phyloP scores from a whole-genome alignment of 2,797 vertebrate genomes.

The Sebastes flavidus region DNA sequence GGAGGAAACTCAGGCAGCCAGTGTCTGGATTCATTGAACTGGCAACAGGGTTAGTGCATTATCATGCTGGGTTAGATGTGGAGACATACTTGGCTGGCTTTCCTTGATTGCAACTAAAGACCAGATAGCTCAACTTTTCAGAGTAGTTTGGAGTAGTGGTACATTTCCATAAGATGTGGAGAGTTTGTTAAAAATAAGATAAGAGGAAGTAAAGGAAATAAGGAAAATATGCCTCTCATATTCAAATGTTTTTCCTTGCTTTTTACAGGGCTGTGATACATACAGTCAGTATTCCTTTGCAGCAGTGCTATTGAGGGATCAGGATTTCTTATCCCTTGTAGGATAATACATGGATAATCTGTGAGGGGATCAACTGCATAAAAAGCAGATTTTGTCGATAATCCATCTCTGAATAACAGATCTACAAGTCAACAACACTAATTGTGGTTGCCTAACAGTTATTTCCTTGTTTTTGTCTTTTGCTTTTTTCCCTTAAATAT shows the following conservation, averaged over 20 bases:
- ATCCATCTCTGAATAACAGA: slow-evolving; percentile 72
- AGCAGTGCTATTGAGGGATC: slow-evolving; percentile 54
- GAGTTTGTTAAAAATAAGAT: slow-evolving; percentile 4
- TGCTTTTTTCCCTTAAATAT: not conserved
- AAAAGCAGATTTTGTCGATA: slow-evolving; percentile 71
- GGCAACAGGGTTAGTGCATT: slow-evolving; percentile 75
- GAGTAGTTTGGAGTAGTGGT: slow-evolving; percentile 50
- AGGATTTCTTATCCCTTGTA: slow-evolving; percentile 57
- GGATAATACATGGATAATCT: slow-evolving; percentile 71
- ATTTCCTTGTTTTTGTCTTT: slow-evolving; percentile 10
- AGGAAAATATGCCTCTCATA: not conserved
- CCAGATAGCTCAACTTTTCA: slow-evolving; percentile 66
- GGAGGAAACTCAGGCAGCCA: slow-evolving; percentile 76
- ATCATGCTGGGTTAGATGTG: slow-evolving; percentile 78
- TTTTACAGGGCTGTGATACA: not conserved
- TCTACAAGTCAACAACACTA: slow-evolving; percentile 61
- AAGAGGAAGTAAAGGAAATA: not conserved
- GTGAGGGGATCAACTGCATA: slow-evolving; percentile 55
- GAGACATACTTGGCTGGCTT: slow-evolving; percentile 74
- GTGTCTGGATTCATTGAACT: slow-evolving; percentile 81
- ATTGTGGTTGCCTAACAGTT: slow-evolving; percentile 42
- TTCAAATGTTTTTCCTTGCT: not conserved
- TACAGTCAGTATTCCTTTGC: slow-evolving; percentile 23
- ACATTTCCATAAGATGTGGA: slow-evolving; percentile 33
- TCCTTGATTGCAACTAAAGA: slow-evolving; percentile 73